Base-by-base conservation (phyloP, 2,113 vertebrate species). In the Sebastes schlegelii region DNA sequence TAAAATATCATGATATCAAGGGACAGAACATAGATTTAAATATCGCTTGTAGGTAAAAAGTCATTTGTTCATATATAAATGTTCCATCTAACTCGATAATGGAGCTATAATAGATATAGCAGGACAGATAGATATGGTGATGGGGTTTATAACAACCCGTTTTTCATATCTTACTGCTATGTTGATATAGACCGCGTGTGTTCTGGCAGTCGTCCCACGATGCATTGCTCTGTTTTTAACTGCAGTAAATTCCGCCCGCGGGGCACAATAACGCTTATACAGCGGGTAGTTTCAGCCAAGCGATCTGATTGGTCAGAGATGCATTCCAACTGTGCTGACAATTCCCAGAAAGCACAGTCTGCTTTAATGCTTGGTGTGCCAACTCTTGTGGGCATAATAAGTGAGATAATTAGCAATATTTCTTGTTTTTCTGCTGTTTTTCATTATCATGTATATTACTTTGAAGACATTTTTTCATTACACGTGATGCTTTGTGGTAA, bases 371-470 rank as follows among this genome's bases (percentile, higher is more conserved):
- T 61, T 68, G 63, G 19, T 34, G 64, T 54, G 84, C 68, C 68
- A 66, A 62, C 79, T 74, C 84, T 83, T 84, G 46, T 81, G 82
- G 86, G 90, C 79, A 83, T 84, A 86, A 85, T 85, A 83, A 86
- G 48, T 10, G 62, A 62, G 75, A 80, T 86, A 77, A 88, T 89
- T 66, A 82, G 74, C 55, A 69, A 65, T 85, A 86, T 88, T 86
- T 87, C 74, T 82, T 86, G 46, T 83, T 80, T 89, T 80, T 80
- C 60, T 85, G 65, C 62, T 84, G 80, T 23, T 87, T 83, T 80
- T 85, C 84, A 85, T 88, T 80, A 79, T 74, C 58, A 12, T 10
- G 42, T 68, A 65, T 86, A 77, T 86, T 80, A 77, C 65, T 81
- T 72, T 79, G 82, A 85, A 48, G 75, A 16, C 52, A 77, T 74